Evolutionary conservation across 2,797 vertebrate genomes (phyloP), one percentile per base, ranked within the genome.

Genomic region (Acomys russatus): DNA sequence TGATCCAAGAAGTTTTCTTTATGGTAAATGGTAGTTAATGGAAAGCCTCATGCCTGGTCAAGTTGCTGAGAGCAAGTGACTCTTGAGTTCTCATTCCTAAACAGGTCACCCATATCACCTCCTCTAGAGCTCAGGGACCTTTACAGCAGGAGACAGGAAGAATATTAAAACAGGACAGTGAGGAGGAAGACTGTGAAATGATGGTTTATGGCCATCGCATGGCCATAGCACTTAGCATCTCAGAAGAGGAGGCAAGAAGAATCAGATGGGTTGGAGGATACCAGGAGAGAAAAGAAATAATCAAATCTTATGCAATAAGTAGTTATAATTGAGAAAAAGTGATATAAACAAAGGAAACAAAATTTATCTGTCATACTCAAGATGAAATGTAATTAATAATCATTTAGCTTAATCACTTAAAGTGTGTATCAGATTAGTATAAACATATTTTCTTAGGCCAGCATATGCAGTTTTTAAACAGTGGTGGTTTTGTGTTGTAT

Each of bases 391-490:
- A 91, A 66, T 56, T 68, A 91, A 28, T 30, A 77, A 73, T 88
- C 56, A 51, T 38, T 90, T 38, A 73, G 28, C 15, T n/a, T 87
- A 10, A 68, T 88, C 11, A 68, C 64, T 79, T 73, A 92, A 90
- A 90, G 87, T 73, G 70, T 85, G 9, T 49, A 71, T 89, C 17
- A 78, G 49, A 80, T 7, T 20, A 74, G 49, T 49, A 15, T 78
- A 89, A 91, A 64, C 86, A 83, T 23, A 82, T 68, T 88, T 84
- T 89, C 49, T 91, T 94, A 44, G 33, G 73, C 30, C 44, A 94
- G 8, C 17, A 12, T 87, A 76, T 92, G 77, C 82, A 44, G 86
- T 83, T 86, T 68, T 91, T 6, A 83, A 93, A 61, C 25, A 78
- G 20, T 92, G 14, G 15, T 94, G 78, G n/a, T 86, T 74, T 61